phyloP scores from a whole-genome alignment of 1,140 invertebrate species.

The Cotesia chilonis region DNA sequence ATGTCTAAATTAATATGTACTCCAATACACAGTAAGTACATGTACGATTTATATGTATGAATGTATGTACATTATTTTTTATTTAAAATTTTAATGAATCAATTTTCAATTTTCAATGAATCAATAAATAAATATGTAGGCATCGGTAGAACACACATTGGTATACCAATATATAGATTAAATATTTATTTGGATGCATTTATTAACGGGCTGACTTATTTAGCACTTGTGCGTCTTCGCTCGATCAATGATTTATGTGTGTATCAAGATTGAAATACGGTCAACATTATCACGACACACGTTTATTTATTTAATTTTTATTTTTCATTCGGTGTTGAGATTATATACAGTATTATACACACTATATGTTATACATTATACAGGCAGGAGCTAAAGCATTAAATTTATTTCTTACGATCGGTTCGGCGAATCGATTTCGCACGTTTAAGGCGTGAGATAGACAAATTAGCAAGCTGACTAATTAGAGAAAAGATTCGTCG shows the following conservation, averaged over 20 bases:
- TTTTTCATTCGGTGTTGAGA: background rate
- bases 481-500: constrained; percentile 23
- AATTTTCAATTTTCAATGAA: too few species aligned
- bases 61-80: background rate
- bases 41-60: background rate
- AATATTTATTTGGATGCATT: too few species aligned
- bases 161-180: too few species aligned
- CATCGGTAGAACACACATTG: too few species aligned
- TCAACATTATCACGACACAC: constrained; percentile 31
- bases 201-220: too few species aligned
- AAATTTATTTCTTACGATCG: constrained; percentile 30
- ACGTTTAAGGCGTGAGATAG: constrained; percentile 31
- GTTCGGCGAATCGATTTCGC: constrained; percentile 3
- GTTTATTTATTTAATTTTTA: background rate
- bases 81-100: too few species aligned
- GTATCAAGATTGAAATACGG: constrained; percentile 31
- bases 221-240: constrained; percentile 11
- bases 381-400: constrained; percentile 26
- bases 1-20: constrained; percentile 27
- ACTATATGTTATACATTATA: constrained; percentile 9
- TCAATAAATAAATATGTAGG: too few species aligned
- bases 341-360: too few species aligned
- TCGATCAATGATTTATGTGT: constrained; percentile 23
- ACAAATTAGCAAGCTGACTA: constrained; percentile 32
- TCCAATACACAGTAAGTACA: background rate